phyloP scores from a whole-genome alignment of 30 jellyfish, hydroid and myxozoan genomes.

The Clytia hemisphaerica region DNA sequence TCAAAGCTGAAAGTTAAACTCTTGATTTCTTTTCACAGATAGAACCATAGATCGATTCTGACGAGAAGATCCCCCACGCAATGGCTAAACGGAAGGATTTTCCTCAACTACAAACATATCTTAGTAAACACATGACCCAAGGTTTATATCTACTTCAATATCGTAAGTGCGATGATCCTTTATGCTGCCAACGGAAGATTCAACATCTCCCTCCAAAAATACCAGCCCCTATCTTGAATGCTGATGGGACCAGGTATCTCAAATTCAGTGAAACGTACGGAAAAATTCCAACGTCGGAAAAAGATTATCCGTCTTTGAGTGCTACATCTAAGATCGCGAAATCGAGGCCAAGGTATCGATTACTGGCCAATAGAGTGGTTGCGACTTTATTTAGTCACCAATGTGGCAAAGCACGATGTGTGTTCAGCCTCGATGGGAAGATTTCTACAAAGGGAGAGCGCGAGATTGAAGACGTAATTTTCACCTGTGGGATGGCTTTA shows the following conservation, averaged over 20 bases:
- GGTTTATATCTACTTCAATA: too few relatives aligned
- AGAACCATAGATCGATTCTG: too few relatives aligned
- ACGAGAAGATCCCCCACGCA: slow-evolving; percentile 24
- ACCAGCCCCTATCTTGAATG: slow-evolving; percentile 23
- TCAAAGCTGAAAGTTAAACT: too few relatives aligned
- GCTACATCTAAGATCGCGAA: too few relatives aligned
- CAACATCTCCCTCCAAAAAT: slow-evolving; percentile 28
- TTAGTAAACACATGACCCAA: too few relatives aligned
- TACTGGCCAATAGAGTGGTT: slow-evolving; percentile 16
- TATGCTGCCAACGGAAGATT: too few relatives aligned
- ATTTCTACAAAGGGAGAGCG: slow-evolving; percentile 4
- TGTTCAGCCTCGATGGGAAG: slow-evolving; percentile 10
- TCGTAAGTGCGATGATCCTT: too few relatives aligned
- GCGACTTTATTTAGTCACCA: background rate
- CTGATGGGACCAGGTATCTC: slow-evolving; percentile 1
- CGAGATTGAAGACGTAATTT: slow-evolving; percentile 2
- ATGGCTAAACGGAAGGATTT: slow-evolving; percentile 12
- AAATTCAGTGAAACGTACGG: slow-evolving; percentile 27
- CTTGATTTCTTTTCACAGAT: too few relatives aligned
- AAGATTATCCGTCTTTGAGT: slow-evolving; percentile 31
- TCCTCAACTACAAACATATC: too few relatives aligned
- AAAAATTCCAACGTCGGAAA: slow-evolving; percentile 12
- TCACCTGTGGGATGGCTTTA: background rate
- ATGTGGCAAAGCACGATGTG: slow-evolving; percentile 17
- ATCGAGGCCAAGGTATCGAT: too few relatives aligned